phyloP scores from a whole-genome alignment of 2,888 invertebrate species.

The Drosophila ezoana region DNA sequence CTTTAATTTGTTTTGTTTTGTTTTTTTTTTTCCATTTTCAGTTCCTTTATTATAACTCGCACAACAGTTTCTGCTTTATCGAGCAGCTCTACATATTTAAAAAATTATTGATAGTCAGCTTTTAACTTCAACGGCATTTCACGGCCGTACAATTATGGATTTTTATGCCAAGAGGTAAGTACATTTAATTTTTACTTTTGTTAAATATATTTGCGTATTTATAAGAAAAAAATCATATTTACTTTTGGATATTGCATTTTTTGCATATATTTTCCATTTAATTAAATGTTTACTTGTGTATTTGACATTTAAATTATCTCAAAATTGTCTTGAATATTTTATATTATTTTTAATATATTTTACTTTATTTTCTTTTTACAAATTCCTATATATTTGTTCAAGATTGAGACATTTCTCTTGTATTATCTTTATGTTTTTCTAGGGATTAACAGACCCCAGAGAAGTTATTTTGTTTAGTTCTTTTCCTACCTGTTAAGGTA shows the following conservation, averaged over 20 bases:
- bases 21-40: slow-evolving; percentile 29
- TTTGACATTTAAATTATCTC: neutral
- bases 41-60: slow-evolving; percentile 37
- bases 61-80: slow-evolving; percentile 29
- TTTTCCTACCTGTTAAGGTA: too few relatives aligned
- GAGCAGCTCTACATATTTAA: slow-evolving; percentile 24
- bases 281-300: neutral
- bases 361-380: too few relatives aligned
- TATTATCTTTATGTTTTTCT: too few relatives aligned
- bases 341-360: too few relatives aligned
- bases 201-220: neutral
- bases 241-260: neutral
- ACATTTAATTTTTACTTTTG: neutral
- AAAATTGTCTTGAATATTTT: neutral
- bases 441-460: too few relatives aligned
- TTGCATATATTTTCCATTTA: neutral
- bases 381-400: too few relatives aligned
- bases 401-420: too few relatives aligned
- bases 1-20: slow-evolving; percentile 4
- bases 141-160: slow-evolving; percentile 81
- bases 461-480: too few relatives aligned
- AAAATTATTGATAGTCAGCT: slow-evolving; percentile 17
- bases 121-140: slow-evolving; percentile 59
- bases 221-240: neutral
- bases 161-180: slow-evolving; percentile 75